Percentiles rank a stretch among this genome's conserved stretches.
Conservation (phyloP, 2,888 invertebrate species). For the Silvanus unidentatus region DNA sequence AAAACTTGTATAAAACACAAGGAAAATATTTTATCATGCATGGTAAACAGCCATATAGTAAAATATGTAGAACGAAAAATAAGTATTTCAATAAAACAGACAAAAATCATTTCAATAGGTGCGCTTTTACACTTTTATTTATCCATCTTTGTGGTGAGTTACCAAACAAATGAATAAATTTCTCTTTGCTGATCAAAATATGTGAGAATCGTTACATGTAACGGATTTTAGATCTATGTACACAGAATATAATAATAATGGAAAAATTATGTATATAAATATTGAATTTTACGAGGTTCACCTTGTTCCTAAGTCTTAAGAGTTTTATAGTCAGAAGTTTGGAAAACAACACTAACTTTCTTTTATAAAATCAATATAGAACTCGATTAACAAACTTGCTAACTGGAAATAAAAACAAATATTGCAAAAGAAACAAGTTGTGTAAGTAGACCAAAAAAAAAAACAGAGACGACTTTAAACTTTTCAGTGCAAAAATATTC, state of each 20-base stretch:
- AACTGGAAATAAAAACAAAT: conserved; percentile 19
- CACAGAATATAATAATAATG: not conserved
- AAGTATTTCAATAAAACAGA: too few species aligned
- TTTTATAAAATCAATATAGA: conserved; percentile 14
- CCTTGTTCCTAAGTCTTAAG: not conserved
- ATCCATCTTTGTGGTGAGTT: too few species aligned
- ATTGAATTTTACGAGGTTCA: conserved; percentile 2
- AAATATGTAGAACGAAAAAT: too few species aligned
- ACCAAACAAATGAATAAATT: too few species aligned
- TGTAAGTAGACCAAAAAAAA: conserved; percentile 3
- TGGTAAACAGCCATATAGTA: too few species aligned
- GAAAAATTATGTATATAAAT: not conserved
- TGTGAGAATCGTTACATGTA: too few species aligned
- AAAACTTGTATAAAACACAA: too few species aligned
- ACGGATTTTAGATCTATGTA: too few species aligned
- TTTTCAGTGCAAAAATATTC: not conserved
- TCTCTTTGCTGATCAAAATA: too few species aligned
- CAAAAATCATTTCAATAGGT: too few species aligned
- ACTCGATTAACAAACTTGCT: conserved; percentile 15
- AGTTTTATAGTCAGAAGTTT: conserved; percentile 1
- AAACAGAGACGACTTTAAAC: conserved; percentile 2
- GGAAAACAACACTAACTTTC: conserved; percentile 1
- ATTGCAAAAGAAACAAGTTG: conserved; percentile 8
- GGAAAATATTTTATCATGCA: too few species aligned
- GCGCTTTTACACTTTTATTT: too few species aligned